These are phyloP conservation scores for Euplexia lucipara DNA, from an alignment of 2,888 invertebrate species.

Conservation along the genomic window DNA sequence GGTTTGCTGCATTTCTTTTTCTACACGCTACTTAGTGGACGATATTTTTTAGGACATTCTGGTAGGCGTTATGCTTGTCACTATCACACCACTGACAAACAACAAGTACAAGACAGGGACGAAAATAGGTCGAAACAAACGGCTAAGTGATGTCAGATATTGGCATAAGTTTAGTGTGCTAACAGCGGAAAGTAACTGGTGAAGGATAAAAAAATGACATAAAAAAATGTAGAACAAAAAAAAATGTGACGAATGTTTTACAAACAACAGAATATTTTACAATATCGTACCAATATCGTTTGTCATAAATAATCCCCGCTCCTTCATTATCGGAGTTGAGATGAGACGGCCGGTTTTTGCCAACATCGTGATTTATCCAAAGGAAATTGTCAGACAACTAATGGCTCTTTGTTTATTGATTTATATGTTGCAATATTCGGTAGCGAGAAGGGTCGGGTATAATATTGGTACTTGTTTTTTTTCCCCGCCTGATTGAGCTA, in stretches of 20 bases:
- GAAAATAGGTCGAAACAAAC: too few species aligned
- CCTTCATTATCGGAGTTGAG: conserved; percentile 80
- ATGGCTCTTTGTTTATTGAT: conserved; percentile 90
- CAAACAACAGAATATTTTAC: conserved; percentile 16
- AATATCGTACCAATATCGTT: conserved; percentile 70
- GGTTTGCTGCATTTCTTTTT: too few species aligned
- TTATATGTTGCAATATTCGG: conserved; percentile 89
- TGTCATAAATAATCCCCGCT: conserved; percentile 68
- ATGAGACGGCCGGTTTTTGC: conserved; percentile 80
- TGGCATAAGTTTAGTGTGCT: neutral
- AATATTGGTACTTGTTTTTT: conserved; percentile 79
- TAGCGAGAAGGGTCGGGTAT: conserved; percentile 84
- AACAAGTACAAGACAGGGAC: too few species aligned
- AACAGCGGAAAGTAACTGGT: neutral
- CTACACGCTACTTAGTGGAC: too few species aligned
- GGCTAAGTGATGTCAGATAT: too few species aligned
- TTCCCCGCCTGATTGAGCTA: conserved; percentile 81
- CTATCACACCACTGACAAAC: too few species aligned
- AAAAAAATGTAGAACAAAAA: neutral
- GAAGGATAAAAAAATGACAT: too few species aligned
- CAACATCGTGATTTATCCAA: conserved; percentile 86
- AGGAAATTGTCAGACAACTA: conserved; percentile 90
- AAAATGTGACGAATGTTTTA: conserved; percentile 1
- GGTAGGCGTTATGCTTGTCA: too few species aligned
- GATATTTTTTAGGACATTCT: neutral